Percentiles rank a stretch among this genome's conserved stretches.
These are phyloP conservation scores for Zaprionus africanus DNA, from an alignment of 1,140 invertebrate genomes.

Conservation along the genomic window DNA sequence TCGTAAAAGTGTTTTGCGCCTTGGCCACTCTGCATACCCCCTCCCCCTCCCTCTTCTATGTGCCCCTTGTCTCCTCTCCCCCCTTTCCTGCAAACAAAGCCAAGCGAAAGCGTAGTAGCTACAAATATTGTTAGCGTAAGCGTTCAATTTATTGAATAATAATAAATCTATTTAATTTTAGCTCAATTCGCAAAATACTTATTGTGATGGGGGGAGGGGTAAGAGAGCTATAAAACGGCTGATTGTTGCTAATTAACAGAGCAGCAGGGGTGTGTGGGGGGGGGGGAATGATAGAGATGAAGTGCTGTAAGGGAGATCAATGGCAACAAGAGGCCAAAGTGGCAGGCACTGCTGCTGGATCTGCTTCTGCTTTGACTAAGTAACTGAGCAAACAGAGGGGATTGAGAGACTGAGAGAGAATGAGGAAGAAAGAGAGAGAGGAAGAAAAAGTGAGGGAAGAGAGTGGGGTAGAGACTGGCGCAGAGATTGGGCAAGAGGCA, in stretches of 20 bases:
- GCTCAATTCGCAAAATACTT: slow-evolving; percentile 50
- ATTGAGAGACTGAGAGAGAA: too few relatives aligned
- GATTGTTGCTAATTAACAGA: slow-evolving; percentile 35
- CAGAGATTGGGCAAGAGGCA: neutral
- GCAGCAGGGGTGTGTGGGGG: slow-evolving; percentile 5
- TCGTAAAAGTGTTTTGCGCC: slow-evolving; percentile 68
- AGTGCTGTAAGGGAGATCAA: neutral
- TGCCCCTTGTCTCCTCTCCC: neutral
- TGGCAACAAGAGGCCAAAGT: too few relatives aligned
- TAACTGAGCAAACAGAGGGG: slow-evolving; percentile 40
- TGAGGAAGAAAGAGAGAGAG: too few relatives aligned
- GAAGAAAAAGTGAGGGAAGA: neutral
- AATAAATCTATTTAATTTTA: slow-evolving; percentile 82
- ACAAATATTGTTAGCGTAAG: slow-evolving; percentile 72
- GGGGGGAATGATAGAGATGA: neutral
- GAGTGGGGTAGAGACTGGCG: neutral
- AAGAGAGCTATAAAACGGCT: slow-evolving; percentile 15
- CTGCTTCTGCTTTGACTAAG: slow-evolving; percentile 16
- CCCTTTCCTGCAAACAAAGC: slow-evolving; percentile 33
- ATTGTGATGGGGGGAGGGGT: neutral
- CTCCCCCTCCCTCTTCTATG: neutral
- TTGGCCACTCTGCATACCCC: slow-evolving; percentile 41
- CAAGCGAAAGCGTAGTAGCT: slow-evolving; percentile 55
- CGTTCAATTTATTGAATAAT: slow-evolving; percentile 79
- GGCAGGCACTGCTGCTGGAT: neutral